These are phyloP conservation scores for Pseudochirops cupreus DNA, from an alignment of 2,797 vertebrate species.

Conservation along the genomic window DNA sequence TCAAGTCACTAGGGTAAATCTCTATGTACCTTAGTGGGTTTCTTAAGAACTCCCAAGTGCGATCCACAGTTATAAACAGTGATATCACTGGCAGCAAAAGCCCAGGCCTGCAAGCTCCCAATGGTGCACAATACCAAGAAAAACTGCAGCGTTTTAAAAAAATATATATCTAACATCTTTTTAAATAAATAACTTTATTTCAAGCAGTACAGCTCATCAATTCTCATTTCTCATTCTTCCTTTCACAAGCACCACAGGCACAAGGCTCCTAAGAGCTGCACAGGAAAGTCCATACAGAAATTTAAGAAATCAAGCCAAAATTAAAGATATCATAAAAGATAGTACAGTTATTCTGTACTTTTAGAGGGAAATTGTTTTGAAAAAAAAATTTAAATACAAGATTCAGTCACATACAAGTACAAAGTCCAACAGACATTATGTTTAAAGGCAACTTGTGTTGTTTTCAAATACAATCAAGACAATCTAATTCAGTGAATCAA, in stretches of 20 bases:
- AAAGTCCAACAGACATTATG: constrained; percentile 24
- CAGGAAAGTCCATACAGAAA: constrained; percentile 5
- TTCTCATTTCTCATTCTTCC: not conserved
- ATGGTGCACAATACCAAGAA: not conserved
- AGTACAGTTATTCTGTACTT: not conserved
- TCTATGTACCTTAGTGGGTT: not conserved
- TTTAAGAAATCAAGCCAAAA: not conserved
- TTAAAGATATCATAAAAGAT: constrained; percentile 8
- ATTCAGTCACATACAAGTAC: not conserved
- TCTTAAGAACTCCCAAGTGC: not conserved
- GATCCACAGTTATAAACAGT: not conserved
- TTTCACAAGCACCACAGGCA: not conserved
- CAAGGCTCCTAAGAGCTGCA: constrained; percentile 15
- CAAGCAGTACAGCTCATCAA: not conserved
- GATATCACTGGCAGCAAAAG: not conserved
- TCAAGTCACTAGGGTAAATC: not conserved
- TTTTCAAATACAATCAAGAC: constrained; percentile 12
- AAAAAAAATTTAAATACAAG: not conserved
- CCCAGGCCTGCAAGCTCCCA: not conserved
- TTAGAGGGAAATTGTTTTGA: not conserved
- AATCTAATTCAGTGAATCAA: constrained; percentile 18
- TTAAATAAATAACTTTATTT: not conserved
- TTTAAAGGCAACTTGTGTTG: not conserved
- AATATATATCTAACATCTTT: not conserved
- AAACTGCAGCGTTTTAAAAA: not conserved